Base-by-base conservation (phyloP, 2,888 invertebrate genomes). In the Meganola albula region DNA sequence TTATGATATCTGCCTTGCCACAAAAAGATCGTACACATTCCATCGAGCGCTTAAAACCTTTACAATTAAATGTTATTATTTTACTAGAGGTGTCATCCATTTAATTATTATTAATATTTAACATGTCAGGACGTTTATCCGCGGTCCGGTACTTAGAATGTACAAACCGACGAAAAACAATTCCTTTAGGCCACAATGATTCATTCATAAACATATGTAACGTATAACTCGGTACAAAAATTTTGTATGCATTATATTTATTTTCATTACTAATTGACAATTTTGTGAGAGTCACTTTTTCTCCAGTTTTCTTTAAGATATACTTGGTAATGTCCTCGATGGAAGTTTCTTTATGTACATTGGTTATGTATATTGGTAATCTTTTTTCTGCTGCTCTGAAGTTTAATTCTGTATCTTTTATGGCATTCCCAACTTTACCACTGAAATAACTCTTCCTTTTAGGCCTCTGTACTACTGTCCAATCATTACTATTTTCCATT, bases 41-140 rank as follows among this genome's bases (percentile, higher is more conserved):
- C 2, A 12, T 24, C 4, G 32, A 33, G 7, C 32, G 21, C 2
- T 3, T 3, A 3, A 32, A 2, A 22, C 7, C 7, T 14, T 27
- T 32, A 16, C 32, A 33, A n/a, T 27, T 33, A 12, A 23, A 33
- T 36, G 13, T 34, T 10, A n/a, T n/a, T n/a, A n/a, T n/a, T n/a
- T n/a, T n/a, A n/a, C 5, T n/a, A 7, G 11, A 16, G 9, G 6
- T 33, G 4, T 11, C 8, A 9, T 9, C 12, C 18, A 24, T 26
- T 25, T 26, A 11, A 24, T 12, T 24, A 3, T 21, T 14, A 21
- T 14, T 9, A 8, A 26, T 26, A 16, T 9, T 14, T 8, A 8
- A 16, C 16, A 21, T 23, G 2, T 2, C 3, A 8, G 7, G 11
- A 7, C 8, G 11, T 6, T 5, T 10, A 12, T 8, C 7, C 2